A percentile compares a stretch with the other conserved stretches of the same genome.
Evolutionary conservation across 2,113 vertebrate species (phyloP).

Genomic region (Macheiramphus alcinus): DNA sequence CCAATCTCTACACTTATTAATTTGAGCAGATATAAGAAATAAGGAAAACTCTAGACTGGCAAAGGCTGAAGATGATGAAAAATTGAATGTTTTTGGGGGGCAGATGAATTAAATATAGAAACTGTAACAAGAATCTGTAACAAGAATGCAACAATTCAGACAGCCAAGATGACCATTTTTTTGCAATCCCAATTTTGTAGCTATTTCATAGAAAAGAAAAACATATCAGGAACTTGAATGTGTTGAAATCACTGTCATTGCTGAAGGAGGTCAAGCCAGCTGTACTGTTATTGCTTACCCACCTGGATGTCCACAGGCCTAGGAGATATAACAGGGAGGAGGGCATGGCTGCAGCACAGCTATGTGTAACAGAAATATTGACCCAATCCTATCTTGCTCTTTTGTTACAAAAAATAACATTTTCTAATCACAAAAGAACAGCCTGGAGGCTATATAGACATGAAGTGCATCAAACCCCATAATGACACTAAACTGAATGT

Average conservation of each 20-base stretch:
- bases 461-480: background rate
- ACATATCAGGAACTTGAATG: background rate
- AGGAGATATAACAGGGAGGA: background rate
- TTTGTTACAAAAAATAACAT: background rate
- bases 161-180: background rate
- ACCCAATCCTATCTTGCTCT: background rate
- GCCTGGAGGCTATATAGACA: no score
- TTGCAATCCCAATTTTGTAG: background rate
- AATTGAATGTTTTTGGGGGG: rapidly evolving
- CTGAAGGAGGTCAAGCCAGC: background rate
- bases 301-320: background rate
- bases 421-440: background rate
- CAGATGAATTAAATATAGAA: background rate
- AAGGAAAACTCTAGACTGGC: background rate
- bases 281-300: background rate
- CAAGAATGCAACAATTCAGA: background rate
- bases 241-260: background rate
- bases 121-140: background rate
- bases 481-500: background rate
- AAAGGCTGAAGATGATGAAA: background rate
- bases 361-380: background rate
- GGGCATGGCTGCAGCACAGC: background rate
- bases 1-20: background rate
- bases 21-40: background rate
- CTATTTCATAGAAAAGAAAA: background rate